Evolutionary conservation across 2,888 invertebrate genomes (phyloP), one percentile per base, ranked within the genome.

Genomic region (Callyntrura guangdongensis): DNA sequence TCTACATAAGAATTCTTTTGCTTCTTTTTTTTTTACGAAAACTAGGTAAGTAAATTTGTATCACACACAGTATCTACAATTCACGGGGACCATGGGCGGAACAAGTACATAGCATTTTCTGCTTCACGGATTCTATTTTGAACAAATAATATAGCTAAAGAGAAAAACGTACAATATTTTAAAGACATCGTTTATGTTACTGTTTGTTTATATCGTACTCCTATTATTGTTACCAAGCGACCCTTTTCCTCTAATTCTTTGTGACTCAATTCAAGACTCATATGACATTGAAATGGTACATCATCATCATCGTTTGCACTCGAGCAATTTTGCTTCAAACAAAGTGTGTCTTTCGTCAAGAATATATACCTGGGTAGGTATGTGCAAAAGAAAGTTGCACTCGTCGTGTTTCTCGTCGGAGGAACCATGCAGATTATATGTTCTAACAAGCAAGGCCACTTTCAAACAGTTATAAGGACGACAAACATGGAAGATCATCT

Each of bases 41-140:
- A 85, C 74, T 90, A 90, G 90, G 85, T 82, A 86, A 86, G 86
- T 90, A 86, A 86, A 77, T 72, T 86, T 90, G 86, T 90, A 85
- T 79, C 85, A 85, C 89, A 64, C 14, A 56, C 79, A 81, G 53
- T 36, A 36, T 36, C 36, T 36, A 36, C 84, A 45, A 90, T 67
- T 84, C 56, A 90, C 27, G 27, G 12, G 61, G 81, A 84, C 82
- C 84, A 36, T n/a, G 84, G 83, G 77, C 89, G 83, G 84, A 84
- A 83, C 83, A 67, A 64, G 84, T 83, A 59, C 64, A 89, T 74
- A 82, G 72, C 22, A 79, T 72, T 83, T 90, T 90, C 85, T 90
- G 89, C 89, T 85, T 90, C 45, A 90, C 67, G 81, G 85, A n/a
- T 20, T 81, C 89, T 36, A 49, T 69, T 72, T 25, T 77, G 25